Percentiles rank a stretch among this genome's conserved stretches.
phyloP scores from a whole-genome alignment of 2,888 invertebrate species.

The Parochlus steinenii region DNA sequence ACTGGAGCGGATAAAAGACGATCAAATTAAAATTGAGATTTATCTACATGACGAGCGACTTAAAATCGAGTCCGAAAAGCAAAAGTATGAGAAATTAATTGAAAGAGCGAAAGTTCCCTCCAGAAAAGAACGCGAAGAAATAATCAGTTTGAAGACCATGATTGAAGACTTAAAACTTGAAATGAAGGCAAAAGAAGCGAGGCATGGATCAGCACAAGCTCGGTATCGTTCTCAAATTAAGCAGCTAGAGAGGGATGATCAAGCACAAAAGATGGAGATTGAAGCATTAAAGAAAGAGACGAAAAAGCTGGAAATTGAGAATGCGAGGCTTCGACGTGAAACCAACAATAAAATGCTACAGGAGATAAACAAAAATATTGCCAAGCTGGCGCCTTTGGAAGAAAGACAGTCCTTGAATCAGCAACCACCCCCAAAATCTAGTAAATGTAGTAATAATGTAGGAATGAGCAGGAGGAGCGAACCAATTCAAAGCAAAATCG shows the following conservation, averaged over 20 bases:
- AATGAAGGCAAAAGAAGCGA: conserved; percentile 52
- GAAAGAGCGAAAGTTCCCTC: conserved; percentile 49
- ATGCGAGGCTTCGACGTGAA: conserved; percentile 36
- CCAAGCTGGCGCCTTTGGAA: conserved; percentile 24
- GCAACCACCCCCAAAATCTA: too few relatives aligned
- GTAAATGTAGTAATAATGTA: background rate
- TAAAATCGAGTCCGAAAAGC: conserved; percentile 46
- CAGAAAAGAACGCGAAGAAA: conserved; percentile 54
- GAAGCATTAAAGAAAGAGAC: conserved; percentile 51
- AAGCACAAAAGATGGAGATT: conserved; percentile 42
- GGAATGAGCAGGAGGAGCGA: conserved; percentile 5
- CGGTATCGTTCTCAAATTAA: conserved; percentile 58
- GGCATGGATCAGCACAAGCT: conserved; percentile 52
- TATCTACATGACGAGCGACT: conserved; percentile 52
- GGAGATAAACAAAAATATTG: conserved; percentile 51
- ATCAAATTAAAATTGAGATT: conserved; percentile 45
- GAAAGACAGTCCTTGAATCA: too few relatives aligned
- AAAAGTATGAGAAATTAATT: conserved; percentile 46
- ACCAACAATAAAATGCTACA: conserved; percentile 59
- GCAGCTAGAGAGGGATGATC: conserved; percentile 51
- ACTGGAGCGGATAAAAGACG: conserved; percentile 44
- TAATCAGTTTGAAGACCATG: conserved; percentile 44
- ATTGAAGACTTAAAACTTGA: conserved; percentile 47
- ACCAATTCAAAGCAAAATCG: conserved; percentile 2
- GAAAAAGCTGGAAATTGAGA: conserved; percentile 40